Evolutionary conservation across 2,888 invertebrate species (phyloP).

Genomic region (Erynnis tages): DNA sequence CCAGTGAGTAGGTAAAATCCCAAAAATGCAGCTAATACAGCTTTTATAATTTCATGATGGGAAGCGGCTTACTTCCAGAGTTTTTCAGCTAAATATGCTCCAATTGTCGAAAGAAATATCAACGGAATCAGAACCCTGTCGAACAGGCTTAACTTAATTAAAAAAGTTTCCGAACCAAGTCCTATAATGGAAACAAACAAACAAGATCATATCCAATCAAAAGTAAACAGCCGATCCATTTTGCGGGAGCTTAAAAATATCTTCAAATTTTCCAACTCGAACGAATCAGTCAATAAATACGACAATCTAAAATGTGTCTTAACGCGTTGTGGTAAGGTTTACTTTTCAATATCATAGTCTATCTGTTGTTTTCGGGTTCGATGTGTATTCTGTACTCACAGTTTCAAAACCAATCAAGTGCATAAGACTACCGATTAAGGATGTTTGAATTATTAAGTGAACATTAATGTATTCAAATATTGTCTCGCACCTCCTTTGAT

Average conservation of each 20-base stretch:
- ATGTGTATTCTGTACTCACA: slow-evolving; percentile 1
- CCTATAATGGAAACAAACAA: slow-evolving; percentile 11
- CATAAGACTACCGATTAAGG: slow-evolving; percentile 2
- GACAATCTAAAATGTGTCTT: slow-evolving; percentile 5
- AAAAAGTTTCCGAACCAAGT: neutral
- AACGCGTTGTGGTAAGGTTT: slow-evolving; percentile 1
- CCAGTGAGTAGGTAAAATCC: no score
- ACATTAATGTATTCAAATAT: neutral
- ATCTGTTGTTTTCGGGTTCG: neutral
- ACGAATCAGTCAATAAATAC: slow-evolving; percentile 8
- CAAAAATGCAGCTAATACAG: no score
- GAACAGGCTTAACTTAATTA: slow-evolving; percentile 2
- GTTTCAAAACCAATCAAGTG: slow-evolving; percentile 12
- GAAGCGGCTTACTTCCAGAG: no score
- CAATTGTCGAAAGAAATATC: no score
- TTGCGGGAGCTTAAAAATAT: slow-evolving; percentile 25
- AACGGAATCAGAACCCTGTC: no score
- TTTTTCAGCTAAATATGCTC: no score
- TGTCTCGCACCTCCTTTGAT: neutral
- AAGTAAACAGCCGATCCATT: slow-evolving; percentile 24
- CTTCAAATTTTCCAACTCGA: slow-evolving; percentile 11
- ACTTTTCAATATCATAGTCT: neutral
- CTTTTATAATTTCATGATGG: no score
- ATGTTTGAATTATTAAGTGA: neutral
- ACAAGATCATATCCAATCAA: slow-evolving; percentile 19